Base-by-base conservation (phyloP, 2,113 vertebrate genomes). In the Chloropsis cyanopogon region DNA sequence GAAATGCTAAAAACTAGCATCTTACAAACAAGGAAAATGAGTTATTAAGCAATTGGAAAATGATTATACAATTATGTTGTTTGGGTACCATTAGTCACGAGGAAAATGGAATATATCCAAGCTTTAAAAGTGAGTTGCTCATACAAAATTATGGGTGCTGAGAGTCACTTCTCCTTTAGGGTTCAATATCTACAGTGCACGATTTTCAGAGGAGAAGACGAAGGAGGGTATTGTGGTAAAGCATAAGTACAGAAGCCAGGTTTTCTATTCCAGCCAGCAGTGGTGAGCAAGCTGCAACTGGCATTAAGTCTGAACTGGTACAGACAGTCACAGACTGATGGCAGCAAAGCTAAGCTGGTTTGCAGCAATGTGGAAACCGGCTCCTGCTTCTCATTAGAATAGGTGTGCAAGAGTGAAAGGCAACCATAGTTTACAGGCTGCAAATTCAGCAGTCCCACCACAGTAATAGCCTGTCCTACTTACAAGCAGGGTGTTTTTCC, bases 41-140 rank as follows among this genome's bases (percentile, higher is more conserved):
- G 93, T 98, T 97, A 94, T 97, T 96, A 96, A 95, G 97, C 96
- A 98, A 97, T 88, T 95, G 96, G 89, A 95, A 98, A 97, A 95
- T 95, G 79, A 98, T 98, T 98, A 97, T 96, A 91, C 91, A 97
- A 98, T 97, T 96, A 95, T 75, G 52, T 93, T 96, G 92, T 96
- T 98, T 56, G 3, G 96, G 92, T 96, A 93, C 94, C 96, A 96
- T 97, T 98, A 97, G 96, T 97, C 98, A 98, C 89, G 96, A 92
- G 92, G 92, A 97, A 97, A 66, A 97, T 96, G 96, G 97, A 97
- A 96, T 86, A 90, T 60, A 96, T 94, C 94, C 92, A 96, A 94
- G 94, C 91, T 97, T 97, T 95, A 95, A 93, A 97, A 95, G 90
- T 82, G 53, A 97, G 94, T 97, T 97, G 95, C 82, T 97, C 97